A percentile compares a stretch with the other conserved stretches of the same genome.
Conservation (phyloP, 2,113 vertebrate genomes). For the Fulica atra region DNA sequence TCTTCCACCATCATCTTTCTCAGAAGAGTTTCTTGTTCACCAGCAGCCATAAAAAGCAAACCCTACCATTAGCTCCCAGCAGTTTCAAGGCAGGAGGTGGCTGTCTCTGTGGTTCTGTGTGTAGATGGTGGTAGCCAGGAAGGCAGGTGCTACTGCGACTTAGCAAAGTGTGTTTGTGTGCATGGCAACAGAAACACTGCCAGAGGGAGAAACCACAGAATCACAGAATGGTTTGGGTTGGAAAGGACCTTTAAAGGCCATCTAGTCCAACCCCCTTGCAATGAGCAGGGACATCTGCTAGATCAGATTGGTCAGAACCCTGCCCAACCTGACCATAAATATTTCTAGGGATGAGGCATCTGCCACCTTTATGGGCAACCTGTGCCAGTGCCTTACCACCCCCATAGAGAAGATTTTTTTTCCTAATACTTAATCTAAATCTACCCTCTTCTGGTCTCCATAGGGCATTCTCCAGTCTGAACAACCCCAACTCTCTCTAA, state of each 20-base stretch:
- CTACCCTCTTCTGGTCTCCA: no score
- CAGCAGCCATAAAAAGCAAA: background rate
- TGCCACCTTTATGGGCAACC: background rate
- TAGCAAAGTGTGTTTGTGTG: background rate
- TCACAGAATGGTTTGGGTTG: background rate
- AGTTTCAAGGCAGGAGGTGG: background rate
- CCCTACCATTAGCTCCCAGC: background rate
- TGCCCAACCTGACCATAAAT: background rate
- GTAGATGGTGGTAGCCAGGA: background rate
- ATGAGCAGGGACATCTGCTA: no score
- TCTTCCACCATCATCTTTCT: background rate
- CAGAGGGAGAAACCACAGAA: background rate
- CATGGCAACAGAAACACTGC: background rate
- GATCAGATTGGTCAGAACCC: background rate
- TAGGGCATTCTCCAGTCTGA: background rate
- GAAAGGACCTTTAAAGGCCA: background rate
- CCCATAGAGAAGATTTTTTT: background rate
- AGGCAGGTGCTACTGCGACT: background rate
- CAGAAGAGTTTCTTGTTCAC: background rate
- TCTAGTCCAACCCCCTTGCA: background rate
- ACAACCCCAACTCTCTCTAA: background rate
- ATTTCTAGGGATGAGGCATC: background rate
- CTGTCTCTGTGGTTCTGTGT: rapidly evolving
- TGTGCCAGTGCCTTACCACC: background rate
- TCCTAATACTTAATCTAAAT: background rate